Evolutionary conservation across 2,113 vertebrate species (phyloP), one percentile per base, ranked within the genome.

Genomic region (Eulemur rufifrons): DNA sequence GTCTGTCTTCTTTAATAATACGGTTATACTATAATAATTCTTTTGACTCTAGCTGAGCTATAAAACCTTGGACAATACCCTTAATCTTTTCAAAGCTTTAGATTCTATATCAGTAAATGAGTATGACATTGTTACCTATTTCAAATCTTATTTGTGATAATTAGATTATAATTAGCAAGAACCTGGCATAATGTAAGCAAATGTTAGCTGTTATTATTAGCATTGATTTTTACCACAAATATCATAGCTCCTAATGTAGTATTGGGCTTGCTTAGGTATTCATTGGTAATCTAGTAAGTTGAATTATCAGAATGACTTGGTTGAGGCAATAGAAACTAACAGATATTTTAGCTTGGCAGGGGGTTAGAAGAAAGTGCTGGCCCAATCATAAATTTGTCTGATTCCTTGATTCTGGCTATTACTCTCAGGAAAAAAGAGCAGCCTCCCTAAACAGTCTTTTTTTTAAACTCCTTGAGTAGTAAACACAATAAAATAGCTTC

Each of bases 61-160:
- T 42, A 71, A n/a, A 34, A 83, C 7, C 8, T 90, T 82, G 21
- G 45, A 32, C 50, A 32, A 50, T 86, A 52, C 50, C 8, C 20
- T 77, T 89, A 80, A 91, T 85, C 9, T 96, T 77, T 69, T 13
- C 66, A 89, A 56, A 87, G 18, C 6, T 86, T 84, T 80, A 74
- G 5, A 56, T 93, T 95, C n/a, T 88, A 4, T 80, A 11, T 47
- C 20, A 34, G 8, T 59, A 73, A 59, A 42, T 37, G 1, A 71
- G 17, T 13, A 29, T 37, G 42, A 47, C 59, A 37, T 66, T 52
- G n/a, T 2, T 76, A 42, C 50, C 20, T 71, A 50, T 52, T 25
- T 64, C 18, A 76, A 39, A 78, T 85, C 32, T 52, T 76, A 37
- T 45, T 81, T 63, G n/a, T 74, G 29, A 69, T 25, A 89, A 68